Base-by-base conservation (phyloP, 2,888 invertebrate species). In the Nowickia ferox region DNA sequence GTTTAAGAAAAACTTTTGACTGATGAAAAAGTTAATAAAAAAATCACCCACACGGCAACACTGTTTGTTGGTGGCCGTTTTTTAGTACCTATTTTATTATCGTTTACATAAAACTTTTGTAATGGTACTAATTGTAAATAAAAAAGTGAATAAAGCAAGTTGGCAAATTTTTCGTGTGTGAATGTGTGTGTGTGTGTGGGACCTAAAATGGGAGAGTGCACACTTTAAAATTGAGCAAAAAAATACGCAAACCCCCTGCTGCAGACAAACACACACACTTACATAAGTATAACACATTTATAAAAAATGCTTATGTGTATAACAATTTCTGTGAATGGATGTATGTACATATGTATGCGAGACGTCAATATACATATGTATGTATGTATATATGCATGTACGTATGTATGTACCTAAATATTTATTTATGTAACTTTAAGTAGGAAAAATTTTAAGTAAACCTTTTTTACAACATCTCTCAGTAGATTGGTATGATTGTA, bases 371-470 rank as follows among this genome's bases (percentile, higher is more conserved):
- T 19, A 17, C 13, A 15, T 48, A 13, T 13, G 11, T 51, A 13
- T 40, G 9, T 61, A 61, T 22, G 30, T n/a, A 17, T 19, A 3
- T n/a, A 30, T 30, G 13, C 22, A 4, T 8, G 6, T 10, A 53
- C 22, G 22, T 38, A 53, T 53, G 42, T 75, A 59, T 40, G 30
- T 30, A 30, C 15, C n/a, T 9, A 40, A 30, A 17, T 11, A 38
- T 38, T 38, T 57, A 57, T 59, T 59, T 59, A n/a, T 61, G 4
- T 17, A 48, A 61, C 51, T 51, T 74, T 48, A 74, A 74, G 48
- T 74, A 74, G 4, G 30, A 63, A 51, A n/a, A 72, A 72, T 40
- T 57, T 77, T n/a, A 53, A 76, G 53, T 44, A 53, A 42, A 76
- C 46, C n/a, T 77, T 51, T 71, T 10, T 38, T 72, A 48, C 8